Evolutionary conservation across 2,113 vertebrate genomes (phyloP), one percentile per base, ranked within the genome.

Genomic region (Hippocampus barbouri): DNA sequence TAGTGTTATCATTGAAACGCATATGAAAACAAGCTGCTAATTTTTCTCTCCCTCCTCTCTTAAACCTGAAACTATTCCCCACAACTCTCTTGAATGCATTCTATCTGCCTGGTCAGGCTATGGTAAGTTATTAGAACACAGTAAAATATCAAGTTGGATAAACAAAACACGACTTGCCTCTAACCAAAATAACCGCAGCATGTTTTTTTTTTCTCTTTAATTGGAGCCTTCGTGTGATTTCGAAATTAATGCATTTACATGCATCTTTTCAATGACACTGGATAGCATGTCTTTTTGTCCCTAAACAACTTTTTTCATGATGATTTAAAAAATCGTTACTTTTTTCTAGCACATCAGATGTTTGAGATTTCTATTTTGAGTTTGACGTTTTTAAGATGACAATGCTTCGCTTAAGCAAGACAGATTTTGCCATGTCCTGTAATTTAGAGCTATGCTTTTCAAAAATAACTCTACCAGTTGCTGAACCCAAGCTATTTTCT

Each of bases 21-120:
- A 72, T 81, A 71, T 88, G 70, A 89, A 86, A 85, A 77, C 74
- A 78, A 72, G 63, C 68, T 80, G 72, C 76, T 89, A 85, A 89
- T 86, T 79, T 89, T 68, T 92, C 71, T 91, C 83, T 89, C 86
- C 88, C 83, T 86, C 88, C 87, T 89, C 83, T 86, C 85, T 84
- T 86, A 83, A 91, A 86, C 82, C 88, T 66, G 40, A 88, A 89
- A 93, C 92, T 93, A 94, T 94, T 87, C 72, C 77, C 93, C 86
- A 85, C 90, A 89, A 94, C 93, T 96, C 88, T 92, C 90, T 95
- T 93, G 91, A 93, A 93, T 85, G 95, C 95, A 87, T 90, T 90
- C 94, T 84, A 82, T 91, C 90, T 92, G 79, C 90, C 89, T 94
- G 90, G 77, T 83, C 92, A 97, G 95, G 95, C 95, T 85, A 95